Base-by-base conservation (phyloP, 2,888 invertebrate genomes). In the Notodonta dromedarius region DNA sequence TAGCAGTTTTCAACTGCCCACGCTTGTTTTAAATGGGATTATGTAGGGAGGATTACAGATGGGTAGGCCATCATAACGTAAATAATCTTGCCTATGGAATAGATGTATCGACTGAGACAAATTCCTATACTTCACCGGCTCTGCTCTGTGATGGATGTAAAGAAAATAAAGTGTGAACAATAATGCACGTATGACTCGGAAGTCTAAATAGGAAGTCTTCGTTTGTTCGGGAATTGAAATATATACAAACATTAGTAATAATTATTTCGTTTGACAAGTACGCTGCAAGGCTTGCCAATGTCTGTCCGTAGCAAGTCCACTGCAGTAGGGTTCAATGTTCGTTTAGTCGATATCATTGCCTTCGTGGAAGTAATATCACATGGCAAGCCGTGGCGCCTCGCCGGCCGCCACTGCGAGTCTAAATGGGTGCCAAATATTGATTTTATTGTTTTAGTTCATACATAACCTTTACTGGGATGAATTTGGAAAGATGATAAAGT, bases 381-480 rank as follows among this genome's bases (percentile, higher is more conserved):
- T 39, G 48, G 39, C 40, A 16, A 40, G n/a, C 13, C 44, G 42
- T 66, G 62, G 61, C 68, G 65, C 72, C 65, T 62, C 14, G 53
- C 44, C 44, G 42, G 61, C 59, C 54, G 54, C 54, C 50, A 13
- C 6, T 4, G 24, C 44, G 56, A n/a, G 58, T 35, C 66, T 63
- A 58, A 59, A 32, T 71, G 65, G 76, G 69, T 71, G 67, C 73
- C 74, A 71, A 67, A 57, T 75, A 70, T 65, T 62, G 67, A 63
- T 72, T 66, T 24, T 24, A 24, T 24, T 24, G 16, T 59, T 57
- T 44, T 50, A 48, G 40, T 0, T 14, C 13, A 9, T 52, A 56
- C 16, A 52, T 55, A 55, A n/a, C 13, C 13, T 46, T 24, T 4
- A 54, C 1, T 24, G 24, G 24, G 24, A 2, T 24, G 24, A 24